Evolutionary conservation across 1,140 invertebrate genomes (phyloP), one percentile per base, ranked within the genome.

Genomic region (Polypedilum pembai): DNA sequence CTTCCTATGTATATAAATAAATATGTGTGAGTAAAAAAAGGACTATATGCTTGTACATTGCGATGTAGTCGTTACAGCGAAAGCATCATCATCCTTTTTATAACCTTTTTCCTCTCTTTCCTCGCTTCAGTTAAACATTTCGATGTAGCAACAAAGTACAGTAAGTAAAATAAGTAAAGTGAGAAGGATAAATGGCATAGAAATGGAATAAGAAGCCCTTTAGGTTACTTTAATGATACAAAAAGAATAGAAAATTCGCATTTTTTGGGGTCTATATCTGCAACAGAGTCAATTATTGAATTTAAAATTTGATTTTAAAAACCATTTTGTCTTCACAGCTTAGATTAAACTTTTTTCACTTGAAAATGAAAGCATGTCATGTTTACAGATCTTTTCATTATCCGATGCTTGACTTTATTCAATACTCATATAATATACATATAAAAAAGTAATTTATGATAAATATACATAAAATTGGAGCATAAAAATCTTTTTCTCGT

Each of bases 391-490:
- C 45, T 15, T n/a, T 56, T n/a, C 45, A 56, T 45, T 8, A 45
- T 12, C 41, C 41, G 15, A 45, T 33, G 24, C 24, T 33, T 33
- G 24, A 33, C 5, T 33, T 33, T 33, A 33, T 33, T 33, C 24
- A 33, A 33, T 33, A 33, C 2, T 33, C 24, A 33, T 33, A 33
- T n/a, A 56, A 56, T 56, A 56, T 45, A 56, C n/a, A 56, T 56
- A 56, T n/a, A 56, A 56, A 56, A n/a, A 56, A 56, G 45, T 56
- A 56, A 56, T 56, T 56, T 56, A 56, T 56, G 45, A 56, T 56
- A 56, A 56, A 56, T 56, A n/a, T 56, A 56, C 45, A 56, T 56
- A 56, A 56, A 56, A 56, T n/a, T 56, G 45, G 45, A 56, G n/a
- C 45, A 56, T 56, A 56, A 56, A 56, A 56, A 56, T 15, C 8